Conservation (phyloP, 2,113 vertebrate genomes). For the Brevimyrus niger region DNA sequence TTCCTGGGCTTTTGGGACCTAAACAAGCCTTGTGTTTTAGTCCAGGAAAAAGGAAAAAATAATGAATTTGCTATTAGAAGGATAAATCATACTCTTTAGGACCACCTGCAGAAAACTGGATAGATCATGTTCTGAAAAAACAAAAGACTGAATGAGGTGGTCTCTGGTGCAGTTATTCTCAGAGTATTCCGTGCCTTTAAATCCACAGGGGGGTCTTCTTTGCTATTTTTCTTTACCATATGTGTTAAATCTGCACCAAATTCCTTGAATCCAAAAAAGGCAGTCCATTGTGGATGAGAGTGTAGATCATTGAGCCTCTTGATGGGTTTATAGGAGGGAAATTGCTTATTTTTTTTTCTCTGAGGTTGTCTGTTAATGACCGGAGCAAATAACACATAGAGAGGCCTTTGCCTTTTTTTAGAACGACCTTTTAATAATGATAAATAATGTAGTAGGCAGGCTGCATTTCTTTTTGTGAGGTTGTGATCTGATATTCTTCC, state of each 20-base stretch:
- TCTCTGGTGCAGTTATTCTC: neutral
- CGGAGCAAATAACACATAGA: neutral
- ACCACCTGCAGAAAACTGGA: neutral
- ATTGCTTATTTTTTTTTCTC: neutral
- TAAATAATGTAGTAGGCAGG: neutral
- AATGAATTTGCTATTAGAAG: neutral
- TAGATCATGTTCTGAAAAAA: neutral
- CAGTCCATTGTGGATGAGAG: neutral
- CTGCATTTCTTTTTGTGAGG: neutral
- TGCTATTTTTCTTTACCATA: neutral
- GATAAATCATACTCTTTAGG: neutral
- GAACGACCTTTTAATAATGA: neutral
- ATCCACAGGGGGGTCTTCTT: neutral
- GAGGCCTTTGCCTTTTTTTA: neutral
- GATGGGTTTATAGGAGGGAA: neutral
- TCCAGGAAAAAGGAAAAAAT: neutral
- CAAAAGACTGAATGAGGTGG: neutral
- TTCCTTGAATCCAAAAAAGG: neutral
- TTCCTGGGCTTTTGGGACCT: neutral
- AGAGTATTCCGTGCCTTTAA: neutral
- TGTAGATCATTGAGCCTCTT: neutral
- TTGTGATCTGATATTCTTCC: constrained; percentile 51
- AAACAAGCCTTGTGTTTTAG: neutral
- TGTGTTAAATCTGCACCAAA: neutral
- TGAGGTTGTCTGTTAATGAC: neutral